Evolutionary conservation across 1,140 invertebrate genomes (phyloP).

Genomic region (Drosophila sp.): DNA sequence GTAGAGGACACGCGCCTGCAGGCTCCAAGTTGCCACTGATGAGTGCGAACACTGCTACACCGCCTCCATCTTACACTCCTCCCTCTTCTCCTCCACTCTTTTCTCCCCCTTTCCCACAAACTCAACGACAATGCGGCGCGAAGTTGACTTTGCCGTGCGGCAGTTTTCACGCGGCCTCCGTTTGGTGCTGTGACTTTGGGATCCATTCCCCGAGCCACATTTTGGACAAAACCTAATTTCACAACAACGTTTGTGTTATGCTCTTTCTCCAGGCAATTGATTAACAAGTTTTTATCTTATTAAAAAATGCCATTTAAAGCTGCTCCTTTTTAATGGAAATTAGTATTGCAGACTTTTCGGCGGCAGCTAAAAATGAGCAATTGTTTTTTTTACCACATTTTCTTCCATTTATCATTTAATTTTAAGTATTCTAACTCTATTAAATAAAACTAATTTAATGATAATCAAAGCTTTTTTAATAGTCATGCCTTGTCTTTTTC

Average conservation of each 20-base stretch:
- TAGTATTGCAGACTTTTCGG: conserved; percentile 19
- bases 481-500: no score
- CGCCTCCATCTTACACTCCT: not conserved
- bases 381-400: not conserved
- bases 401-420: not conserved
- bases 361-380: not conserved
- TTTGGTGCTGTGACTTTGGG: not conserved
- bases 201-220: conserved; percentile 24
- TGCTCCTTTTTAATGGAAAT: not conserved
- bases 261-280: conserved; percentile 16
- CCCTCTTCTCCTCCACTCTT: not conserved
- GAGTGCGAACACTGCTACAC: not conserved
- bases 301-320: conserved; percentile 5
- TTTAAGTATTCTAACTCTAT: not conserved
- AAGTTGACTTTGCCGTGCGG: conserved; percentile 63
- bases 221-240: conserved; percentile 8
- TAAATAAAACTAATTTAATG: not conserved
- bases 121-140: conserved; percentile 45
- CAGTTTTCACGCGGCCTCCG: conserved; percentile 62
- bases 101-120: conserved; percentile 10
- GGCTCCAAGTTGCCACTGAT: conserved; percentile 38
- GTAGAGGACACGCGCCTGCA: conserved; percentile 10
- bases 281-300: conserved; percentile 10
- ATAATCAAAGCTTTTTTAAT: not conserved
- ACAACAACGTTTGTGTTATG: conserved; percentile 22